Evolutionary conservation across 1,140 invertebrate genomes (phyloP).

Genomic region (Papilio polyxenes): DNA sequence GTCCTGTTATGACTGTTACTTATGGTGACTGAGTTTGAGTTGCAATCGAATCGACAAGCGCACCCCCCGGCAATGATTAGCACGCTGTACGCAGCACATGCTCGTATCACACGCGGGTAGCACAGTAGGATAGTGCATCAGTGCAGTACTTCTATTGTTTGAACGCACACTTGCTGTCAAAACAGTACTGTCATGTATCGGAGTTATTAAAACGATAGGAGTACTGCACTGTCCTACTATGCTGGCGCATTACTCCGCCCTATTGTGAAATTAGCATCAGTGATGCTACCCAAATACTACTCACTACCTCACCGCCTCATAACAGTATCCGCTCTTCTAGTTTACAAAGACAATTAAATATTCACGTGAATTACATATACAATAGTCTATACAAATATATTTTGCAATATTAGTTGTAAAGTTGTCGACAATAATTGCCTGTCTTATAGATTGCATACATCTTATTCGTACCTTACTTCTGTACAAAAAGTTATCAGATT

Average conservation of each 20-base stretch:
- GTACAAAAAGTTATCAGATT: not conserved
- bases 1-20: not conserved
- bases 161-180: not conserved
- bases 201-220: not conserved
- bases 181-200: not conserved
- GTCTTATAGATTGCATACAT: not conserved
- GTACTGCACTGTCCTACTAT: not conserved
- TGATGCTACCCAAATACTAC: conserved; percentile 17
- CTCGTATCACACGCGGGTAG: not conserved
- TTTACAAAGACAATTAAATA: not conserved
- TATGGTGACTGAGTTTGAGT: conserved; percentile 18
- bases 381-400: too few relatives aligned
- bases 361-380: not conserved
- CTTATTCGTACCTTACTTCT: not conserved
- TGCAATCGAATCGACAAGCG: conserved; percentile 39
- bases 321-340: not conserved
- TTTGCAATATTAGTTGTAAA: too few relatives aligned
- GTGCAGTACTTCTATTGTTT: not conserved
- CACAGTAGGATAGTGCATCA: not conserved
- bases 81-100: conserved; percentile 22
- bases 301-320: not conserved
- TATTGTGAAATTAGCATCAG: not conserved
- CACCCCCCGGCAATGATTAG: conserved; percentile 45
- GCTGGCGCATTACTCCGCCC: not conserved
- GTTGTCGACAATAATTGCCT: too few relatives aligned